Conservation (phyloP, 92 coral and sea anemone species). For the Micromussa lordhowensis region DNA sequence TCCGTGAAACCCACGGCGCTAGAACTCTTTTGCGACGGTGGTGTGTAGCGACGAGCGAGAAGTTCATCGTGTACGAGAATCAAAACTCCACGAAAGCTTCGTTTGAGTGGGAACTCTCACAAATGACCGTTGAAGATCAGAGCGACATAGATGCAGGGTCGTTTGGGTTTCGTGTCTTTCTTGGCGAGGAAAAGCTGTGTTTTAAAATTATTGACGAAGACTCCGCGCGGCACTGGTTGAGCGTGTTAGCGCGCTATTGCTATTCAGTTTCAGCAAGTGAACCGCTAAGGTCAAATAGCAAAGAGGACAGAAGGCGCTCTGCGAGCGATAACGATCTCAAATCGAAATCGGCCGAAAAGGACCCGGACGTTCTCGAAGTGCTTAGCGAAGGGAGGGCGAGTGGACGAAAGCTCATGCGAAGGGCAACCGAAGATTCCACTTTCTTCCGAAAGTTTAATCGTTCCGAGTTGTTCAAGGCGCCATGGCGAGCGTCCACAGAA, state of each 20-base stretch:
- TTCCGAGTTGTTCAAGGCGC: slow-evolving; percentile 71
- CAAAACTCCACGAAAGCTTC: slow-evolving; percentile 73
- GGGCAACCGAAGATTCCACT: slow-evolving; percentile 78
- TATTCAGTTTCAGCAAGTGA: slow-evolving; percentile 38
- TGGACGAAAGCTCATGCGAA: slow-evolving; percentile 75
- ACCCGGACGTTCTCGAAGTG: slow-evolving; percentile 66
- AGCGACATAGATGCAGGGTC: slow-evolving; percentile 54
- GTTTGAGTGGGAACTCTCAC: slow-evolving; percentile 68
- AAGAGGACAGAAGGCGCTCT: slow-evolving; percentile 48
- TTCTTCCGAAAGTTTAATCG: slow-evolving; percentile 79
- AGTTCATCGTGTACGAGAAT: slow-evolving; percentile 74
- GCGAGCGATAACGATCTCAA: slow-evolving; percentile 80
- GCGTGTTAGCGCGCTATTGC: slow-evolving; percentile 82
- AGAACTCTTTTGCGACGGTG: slow-evolving; percentile 77
- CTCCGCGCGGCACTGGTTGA: slow-evolving; percentile 79
- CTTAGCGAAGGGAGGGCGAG: slow-evolving; percentile 88
- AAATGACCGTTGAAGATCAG: slow-evolving; percentile 67
- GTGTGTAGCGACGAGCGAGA: slow-evolving; percentile 91
- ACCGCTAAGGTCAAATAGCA: slow-evolving; percentile 18
- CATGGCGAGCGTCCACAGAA: slow-evolving; percentile 80
- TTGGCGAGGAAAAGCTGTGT: slow-evolving; percentile 41
- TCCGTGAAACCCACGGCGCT: slow-evolving; percentile 62
- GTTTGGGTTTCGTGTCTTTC: slow-evolving; percentile 74
- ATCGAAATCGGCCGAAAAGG: slow-evolving; percentile 42
- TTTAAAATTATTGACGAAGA: slow-evolving; percentile 61